Percentiles rank a stretch among this genome's conserved stretches.
phyloP scores from a whole-genome alignment of 2,797 vertebrate species.

The Miichthys miiuy region DNA sequence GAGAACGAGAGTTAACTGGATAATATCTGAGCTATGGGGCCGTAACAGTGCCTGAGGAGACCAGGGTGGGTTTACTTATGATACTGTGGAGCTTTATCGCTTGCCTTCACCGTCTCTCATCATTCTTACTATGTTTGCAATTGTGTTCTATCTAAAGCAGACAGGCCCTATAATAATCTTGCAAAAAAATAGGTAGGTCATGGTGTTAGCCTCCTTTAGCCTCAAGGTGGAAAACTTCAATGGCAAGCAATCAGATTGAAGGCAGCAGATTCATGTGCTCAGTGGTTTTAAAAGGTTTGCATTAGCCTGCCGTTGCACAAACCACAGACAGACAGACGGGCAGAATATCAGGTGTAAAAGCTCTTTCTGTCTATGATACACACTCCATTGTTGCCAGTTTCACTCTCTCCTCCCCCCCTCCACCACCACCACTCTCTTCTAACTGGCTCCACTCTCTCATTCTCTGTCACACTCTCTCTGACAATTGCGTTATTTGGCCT shows the following conservation, averaged over 20 bases:
- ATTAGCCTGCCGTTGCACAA: conserved; percentile 62
- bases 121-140: conserved; percentile 24
- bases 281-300: conserved; percentile 73
- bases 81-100: conserved; percentile 27
- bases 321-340: conserved; percentile 46
- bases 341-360: conserved; percentile 72
- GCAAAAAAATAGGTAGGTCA: conserved; percentile 52
- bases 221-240: conserved; percentile 64
- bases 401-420: conserved; percentile 24
- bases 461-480: conserved; percentile 81
- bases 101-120: conserved; percentile 3
- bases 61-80: conserved; percentile 2
- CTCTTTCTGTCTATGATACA: conserved; percentile 75
- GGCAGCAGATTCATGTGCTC: conserved; percentile 57
- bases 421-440: conserved; percentile 54
- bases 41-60: conserved; percentile 6
- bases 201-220: conserved; percentile 43
- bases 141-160: conserved; percentile 47
- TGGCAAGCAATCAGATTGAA: conserved; percentile 73
- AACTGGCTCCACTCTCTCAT: conserved; percentile 71
- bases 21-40: conserved; percentile 2
- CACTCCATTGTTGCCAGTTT: conserved; percentile 75
- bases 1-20: conserved; percentile 4
- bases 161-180: conserved; percentile 62
- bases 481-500: conserved; percentile 96